phyloP scores from a whole-genome alignment of 1,140 invertebrate genomes.

The Drosophila murphyi region DNA sequence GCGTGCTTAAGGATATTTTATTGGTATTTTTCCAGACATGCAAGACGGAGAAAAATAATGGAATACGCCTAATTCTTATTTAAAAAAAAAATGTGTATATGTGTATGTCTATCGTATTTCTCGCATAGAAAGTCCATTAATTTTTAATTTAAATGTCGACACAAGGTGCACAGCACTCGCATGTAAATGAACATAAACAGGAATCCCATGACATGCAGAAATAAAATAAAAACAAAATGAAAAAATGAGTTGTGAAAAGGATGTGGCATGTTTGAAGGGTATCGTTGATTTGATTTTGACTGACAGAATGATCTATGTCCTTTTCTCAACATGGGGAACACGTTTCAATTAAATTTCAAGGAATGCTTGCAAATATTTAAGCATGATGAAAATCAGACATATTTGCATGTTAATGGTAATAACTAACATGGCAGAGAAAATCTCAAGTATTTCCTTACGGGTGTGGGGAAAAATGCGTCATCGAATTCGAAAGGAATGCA shows the following conservation, averaged over 20 bases:
- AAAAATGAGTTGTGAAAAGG: neutral
- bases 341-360: neutral
- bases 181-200: neutral
- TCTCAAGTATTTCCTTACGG: neutral
- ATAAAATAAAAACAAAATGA: slow-evolving; percentile 3
- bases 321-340: neutral
- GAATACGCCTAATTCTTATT: slow-evolving; percentile 29
- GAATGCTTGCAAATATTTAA: neutral
- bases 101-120: neutral
- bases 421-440: slow-evolving; percentile 37
- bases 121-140: slow-evolving; percentile 14
- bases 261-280: neutral
- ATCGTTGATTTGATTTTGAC: neutral
- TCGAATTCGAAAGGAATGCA: slow-evolving; percentile 19
- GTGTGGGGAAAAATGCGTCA: neutral
- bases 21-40: slow-evolving; percentile 48
- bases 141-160: slow-evolving; percentile 18
- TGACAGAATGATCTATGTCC: neutral
- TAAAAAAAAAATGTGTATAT: slow-evolving; percentile 2
- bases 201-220: neutral
- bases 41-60: slow-evolving; percentile 1
- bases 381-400: neutral
- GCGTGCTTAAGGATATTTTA: slow-evolving; percentile 33
- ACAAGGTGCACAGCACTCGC: neutral
- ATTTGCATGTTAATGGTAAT: slow-evolving; percentile 53